Conservation (phyloP, 2,888 invertebrate species). For the Geotrupes spiniger region DNA sequence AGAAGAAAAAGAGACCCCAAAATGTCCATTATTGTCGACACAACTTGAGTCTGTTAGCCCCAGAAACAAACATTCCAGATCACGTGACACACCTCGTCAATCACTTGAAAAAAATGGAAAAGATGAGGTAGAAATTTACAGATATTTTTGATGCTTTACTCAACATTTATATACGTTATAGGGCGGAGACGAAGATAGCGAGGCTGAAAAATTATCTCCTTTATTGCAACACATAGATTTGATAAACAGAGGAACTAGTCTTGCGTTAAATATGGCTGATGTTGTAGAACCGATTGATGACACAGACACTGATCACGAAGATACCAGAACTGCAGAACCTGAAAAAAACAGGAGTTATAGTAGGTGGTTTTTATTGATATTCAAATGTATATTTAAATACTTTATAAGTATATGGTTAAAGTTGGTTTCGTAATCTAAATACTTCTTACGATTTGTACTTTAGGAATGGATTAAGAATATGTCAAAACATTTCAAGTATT, state of each 20-base stretch:
- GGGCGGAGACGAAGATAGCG: slow-evolving; percentile 73
- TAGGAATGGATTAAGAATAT: too few relatives aligned
- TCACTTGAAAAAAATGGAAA: slow-evolving; percentile 58
- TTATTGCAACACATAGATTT: slow-evolving; percentile 52
- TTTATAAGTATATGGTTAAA: slow-evolving; percentile 1
- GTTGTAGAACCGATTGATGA: slow-evolving; percentile 62
- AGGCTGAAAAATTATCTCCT: slow-evolving; percentile 79
- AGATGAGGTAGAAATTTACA: slow-evolving; percentile 42
- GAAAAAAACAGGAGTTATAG: slow-evolving; percentile 15
- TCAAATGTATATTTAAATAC: not conserved
- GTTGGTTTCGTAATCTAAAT: too few relatives aligned
- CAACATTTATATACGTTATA: slow-evolving; percentile 32
- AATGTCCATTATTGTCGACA: slow-evolving; percentile 44
- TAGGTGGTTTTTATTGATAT: slow-evolving; percentile 6
- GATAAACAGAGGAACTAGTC: slow-evolving; percentile 40
- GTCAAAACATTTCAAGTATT: not conserved
- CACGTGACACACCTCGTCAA: slow-evolving; percentile 57
- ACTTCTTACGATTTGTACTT: not conserved
- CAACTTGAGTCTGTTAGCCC: slow-evolving; percentile 36
- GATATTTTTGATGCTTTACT: not conserved
- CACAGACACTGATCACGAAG: slow-evolving; percentile 54
- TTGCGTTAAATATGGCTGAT: slow-evolving; percentile 52
- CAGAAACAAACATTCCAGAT: slow-evolving; percentile 39
- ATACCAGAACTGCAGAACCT: slow-evolving; percentile 7
- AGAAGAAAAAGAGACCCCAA: slow-evolving; percentile 48